These are phyloP conservation scores for Tympanoctomys barrerae DNA, from an alignment of 2,797 vertebrate genomes.

Conservation along the genomic window DNA sequence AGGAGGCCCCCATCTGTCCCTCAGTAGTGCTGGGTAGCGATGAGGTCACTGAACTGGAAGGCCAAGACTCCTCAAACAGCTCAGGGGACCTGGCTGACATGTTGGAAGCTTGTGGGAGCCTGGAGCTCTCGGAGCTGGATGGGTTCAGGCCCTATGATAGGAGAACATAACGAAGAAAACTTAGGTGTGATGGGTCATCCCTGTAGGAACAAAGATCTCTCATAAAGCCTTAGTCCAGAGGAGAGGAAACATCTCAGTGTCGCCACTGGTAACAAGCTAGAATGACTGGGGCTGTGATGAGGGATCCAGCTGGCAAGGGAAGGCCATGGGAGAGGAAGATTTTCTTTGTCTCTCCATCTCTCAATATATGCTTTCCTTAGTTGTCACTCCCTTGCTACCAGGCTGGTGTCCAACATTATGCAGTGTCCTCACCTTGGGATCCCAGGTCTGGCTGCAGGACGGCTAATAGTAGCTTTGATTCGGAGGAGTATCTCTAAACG, in stretches of 20 bases:
- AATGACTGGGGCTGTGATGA: neutral
- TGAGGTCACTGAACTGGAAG: conserved; percentile 87
- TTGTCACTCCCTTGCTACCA: neutral
- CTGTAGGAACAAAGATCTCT: neutral
- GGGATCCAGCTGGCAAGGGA: neutral
- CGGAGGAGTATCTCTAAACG: conserved; percentile 32
- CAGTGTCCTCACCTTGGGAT: conserved; percentile 66
- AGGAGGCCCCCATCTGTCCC: conserved; percentile 26
- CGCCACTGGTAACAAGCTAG: neutral
- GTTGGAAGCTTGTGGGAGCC: conserved; percentile 56
- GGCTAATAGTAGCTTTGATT: conserved; percentile 60
- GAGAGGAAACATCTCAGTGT: neutral
- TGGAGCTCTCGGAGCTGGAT: conserved; percentile 69
- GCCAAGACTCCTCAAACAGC: conserved; percentile 90
- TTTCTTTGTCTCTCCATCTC: neutral
- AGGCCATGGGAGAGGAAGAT: neutral
- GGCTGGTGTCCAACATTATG: neutral
- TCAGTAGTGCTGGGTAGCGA: conserved; percentile 77
- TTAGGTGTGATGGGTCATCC: neutral
- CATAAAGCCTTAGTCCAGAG: neutral
- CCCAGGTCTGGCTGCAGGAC: conserved; percentile 40
- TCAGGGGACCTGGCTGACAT: conserved; percentile 67
- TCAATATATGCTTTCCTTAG: neutral
- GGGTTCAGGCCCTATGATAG: conserved; percentile 86
- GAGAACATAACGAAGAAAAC: conserved; percentile 23